These are phyloP conservation scores for Clepsis dumicolana DNA, from an alignment of 2,888 invertebrate species.

Conservation along the genomic window DNA sequence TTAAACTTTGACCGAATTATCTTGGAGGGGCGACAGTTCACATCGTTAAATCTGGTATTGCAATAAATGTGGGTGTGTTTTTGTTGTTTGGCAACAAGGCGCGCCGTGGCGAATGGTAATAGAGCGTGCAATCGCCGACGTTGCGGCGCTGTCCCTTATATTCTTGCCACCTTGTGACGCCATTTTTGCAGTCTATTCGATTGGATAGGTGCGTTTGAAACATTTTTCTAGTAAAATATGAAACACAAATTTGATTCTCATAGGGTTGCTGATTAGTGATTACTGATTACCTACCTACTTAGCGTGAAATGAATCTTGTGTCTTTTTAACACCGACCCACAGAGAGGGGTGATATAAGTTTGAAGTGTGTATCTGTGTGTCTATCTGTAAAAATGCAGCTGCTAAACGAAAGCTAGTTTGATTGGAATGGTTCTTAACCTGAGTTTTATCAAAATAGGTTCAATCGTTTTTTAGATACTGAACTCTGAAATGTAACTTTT, in stretches of 20 bases:
- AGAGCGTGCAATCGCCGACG: conserved; percentile 68
- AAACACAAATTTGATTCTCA: neutral
- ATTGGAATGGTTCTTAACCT: too few species aligned
- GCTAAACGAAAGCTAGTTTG: too few species aligned
- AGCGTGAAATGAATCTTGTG: neutral
- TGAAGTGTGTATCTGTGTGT: too few species aligned
- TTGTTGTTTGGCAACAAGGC: conserved; percentile 80
- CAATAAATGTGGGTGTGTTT: conserved; percentile 79
- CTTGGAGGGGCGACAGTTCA: conserved; percentile 69
- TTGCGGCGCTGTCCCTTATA: conserved; percentile 61
- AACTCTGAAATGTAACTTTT: too few species aligned
- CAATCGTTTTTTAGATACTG: too few species aligned
- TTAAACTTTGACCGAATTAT: conserved; percentile 86
- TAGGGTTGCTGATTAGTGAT: neutral
- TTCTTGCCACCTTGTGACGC: conserved; percentile 47
- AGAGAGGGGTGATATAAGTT: too few species aligned
- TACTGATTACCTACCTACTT: too few species aligned
- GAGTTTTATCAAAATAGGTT: too few species aligned
- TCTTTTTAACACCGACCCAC: too few species aligned
- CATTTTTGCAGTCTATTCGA: conserved; percentile 45
- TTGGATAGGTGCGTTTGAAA: neutral
- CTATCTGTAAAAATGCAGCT: too few species aligned
- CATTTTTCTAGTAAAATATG: neutral
- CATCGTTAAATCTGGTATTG: conserved; percentile 84
- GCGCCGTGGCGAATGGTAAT: conserved; percentile 77